Evolutionary conservation across 1,140 invertebrate species (phyloP).

Genomic region (Dysdera silvatica): DNA sequence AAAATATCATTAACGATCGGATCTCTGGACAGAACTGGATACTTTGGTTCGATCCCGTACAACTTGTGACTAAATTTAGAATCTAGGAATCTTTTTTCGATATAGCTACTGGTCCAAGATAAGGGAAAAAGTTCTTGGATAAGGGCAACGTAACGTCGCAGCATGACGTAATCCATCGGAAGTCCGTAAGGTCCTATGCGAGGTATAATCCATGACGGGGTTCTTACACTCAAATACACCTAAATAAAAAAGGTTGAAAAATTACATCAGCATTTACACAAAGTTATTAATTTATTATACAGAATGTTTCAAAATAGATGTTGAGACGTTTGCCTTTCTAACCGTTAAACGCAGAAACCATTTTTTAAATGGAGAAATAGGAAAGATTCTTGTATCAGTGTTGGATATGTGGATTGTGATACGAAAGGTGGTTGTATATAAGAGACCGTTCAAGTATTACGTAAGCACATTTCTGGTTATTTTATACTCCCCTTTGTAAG

Average conservation of each 20-base stretch:
- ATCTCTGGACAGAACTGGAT: constrained; percentile 44
- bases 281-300: too few relatives aligned
- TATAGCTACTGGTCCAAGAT: not conserved
- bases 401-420: too few relatives aligned
- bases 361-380: too few relatives aligned
- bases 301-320: too few relatives aligned
- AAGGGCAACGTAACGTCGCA: constrained; percentile 31
- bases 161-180: constrained; percentile 38
- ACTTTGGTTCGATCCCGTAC: constrained; percentile 45
- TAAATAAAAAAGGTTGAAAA: constrained; percentile 15
- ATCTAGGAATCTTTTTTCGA: constrained; percentile 34
- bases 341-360: too few relatives aligned
- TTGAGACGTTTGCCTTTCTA: too few relatives aligned
- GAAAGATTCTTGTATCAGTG: too few relatives aligned
- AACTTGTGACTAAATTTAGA: constrained; percentile 45
- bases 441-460: too few relatives aligned
- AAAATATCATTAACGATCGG: constrained; percentile 51
- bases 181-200: constrained; percentile 37
- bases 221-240: constrained; percentile 47
- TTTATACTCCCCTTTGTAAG: too few relatives aligned
- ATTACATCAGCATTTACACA: not conserved
- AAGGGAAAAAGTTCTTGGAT: constrained; percentile 32
- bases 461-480: too few relatives aligned
- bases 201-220: constrained; percentile 47
- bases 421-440: too few relatives aligned